A percentile compares a stretch with the other conserved stretches of the same genome.
These are phyloP conservation scores for Thamnaconus septentrionalis DNA, from an alignment of 2,113 vertebrate species.

Conservation along the genomic window DNA sequence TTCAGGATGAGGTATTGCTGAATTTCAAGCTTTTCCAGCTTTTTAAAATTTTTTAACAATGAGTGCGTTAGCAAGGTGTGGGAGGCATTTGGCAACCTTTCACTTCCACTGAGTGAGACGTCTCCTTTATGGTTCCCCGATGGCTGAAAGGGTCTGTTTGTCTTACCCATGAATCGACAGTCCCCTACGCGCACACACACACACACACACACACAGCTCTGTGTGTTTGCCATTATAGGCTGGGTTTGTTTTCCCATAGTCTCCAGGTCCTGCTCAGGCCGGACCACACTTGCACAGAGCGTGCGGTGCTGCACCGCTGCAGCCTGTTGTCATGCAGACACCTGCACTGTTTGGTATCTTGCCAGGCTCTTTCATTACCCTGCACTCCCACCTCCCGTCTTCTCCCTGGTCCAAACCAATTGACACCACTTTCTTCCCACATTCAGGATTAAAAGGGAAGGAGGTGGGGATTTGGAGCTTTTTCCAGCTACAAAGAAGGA, in stretches of 20 bases:
- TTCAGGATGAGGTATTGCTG: not conserved
- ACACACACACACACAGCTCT: slow-evolving; percentile 13
- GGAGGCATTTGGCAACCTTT: too few species aligned
- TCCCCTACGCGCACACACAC: slow-evolving; percentile 17
- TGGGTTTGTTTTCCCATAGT: slow-evolving; percentile 47
- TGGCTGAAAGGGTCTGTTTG: slow-evolving; percentile 37
- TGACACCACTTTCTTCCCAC: slow-evolving; percentile 52
- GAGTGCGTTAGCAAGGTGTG: not conserved
- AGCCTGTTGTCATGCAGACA: slow-evolving; percentile 66
- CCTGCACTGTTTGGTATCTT: slow-evolving; percentile 68
- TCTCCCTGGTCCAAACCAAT: slow-evolving; percentile 50
- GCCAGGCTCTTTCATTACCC: slow-evolving; percentile 61
- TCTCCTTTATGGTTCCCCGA: slow-evolving; percentile 10
- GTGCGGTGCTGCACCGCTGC: slow-evolving; percentile 34
- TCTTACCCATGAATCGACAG: slow-evolving; percentile 42
- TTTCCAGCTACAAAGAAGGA: too few species aligned
- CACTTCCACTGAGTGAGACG: too few species aligned
- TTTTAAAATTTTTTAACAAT: not conserved
- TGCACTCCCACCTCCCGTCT: slow-evolving; percentile 23
- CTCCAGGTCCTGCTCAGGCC: slow-evolving; percentile 54
- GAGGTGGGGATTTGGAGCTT: slow-evolving; percentile 58
- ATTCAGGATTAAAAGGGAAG: slow-evolving; percentile 44
- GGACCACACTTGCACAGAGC: slow-evolving; percentile 48
- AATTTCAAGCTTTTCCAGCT: not conserved
- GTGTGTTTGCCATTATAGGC: slow-evolving; percentile 50